Conservation (phyloP, 2,113 vertebrate genomes). For the Cyanoderma ruficeps region DNA sequence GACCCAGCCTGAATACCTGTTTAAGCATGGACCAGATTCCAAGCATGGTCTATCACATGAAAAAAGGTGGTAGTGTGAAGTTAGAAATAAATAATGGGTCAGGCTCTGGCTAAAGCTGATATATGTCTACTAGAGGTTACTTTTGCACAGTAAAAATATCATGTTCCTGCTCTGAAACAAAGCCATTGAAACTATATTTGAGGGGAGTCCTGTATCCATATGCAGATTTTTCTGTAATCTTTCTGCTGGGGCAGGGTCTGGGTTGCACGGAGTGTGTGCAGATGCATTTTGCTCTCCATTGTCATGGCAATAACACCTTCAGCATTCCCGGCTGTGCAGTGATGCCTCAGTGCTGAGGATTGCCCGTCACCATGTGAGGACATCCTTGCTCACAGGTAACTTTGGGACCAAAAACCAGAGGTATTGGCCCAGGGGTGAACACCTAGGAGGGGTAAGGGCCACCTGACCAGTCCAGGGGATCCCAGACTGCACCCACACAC, state of each 20-base stretch:
- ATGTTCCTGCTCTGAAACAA: background rate
- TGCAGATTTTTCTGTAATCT: background rate
- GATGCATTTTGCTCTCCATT: background rate
- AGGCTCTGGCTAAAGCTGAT: background rate
- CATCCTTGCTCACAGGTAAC: background rate
- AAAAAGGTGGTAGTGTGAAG: background rate
- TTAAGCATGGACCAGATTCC: background rate
- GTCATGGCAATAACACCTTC: background rate
- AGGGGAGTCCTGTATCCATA: background rate
- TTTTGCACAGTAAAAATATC: background rate
- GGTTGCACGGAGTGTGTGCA: background rate
- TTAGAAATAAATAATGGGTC: background rate
- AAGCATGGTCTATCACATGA: background rate
- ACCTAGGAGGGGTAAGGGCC: background rate
- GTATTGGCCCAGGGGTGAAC: background rate
- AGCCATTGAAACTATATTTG: background rate
- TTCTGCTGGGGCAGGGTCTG: background rate
- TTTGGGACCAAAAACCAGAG: background rate
- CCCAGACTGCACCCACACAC: background rate
- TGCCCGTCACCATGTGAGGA: background rate
- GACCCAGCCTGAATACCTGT: background rate
- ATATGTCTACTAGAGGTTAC: background rate
- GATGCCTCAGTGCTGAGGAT: background rate
- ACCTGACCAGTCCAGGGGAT: background rate
- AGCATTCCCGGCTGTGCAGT: no score